phyloP scores from a whole-genome alignment of 2,113 vertebrate genomes.

The Myiozetetes cayanensis region DNA sequence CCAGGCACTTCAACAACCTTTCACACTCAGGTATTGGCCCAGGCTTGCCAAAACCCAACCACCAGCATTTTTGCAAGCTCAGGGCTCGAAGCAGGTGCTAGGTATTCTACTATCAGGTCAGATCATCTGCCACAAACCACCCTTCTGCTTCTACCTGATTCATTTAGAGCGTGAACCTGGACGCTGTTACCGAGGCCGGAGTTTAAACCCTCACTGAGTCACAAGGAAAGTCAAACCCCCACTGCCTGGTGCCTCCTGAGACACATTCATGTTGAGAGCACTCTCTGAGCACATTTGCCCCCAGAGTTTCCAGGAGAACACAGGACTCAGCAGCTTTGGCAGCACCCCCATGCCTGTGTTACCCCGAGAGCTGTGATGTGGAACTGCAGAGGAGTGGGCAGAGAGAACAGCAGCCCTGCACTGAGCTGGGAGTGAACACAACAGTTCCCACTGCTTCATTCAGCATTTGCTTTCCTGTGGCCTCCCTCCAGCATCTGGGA shows the following conservation, averaged over 20 bases:
- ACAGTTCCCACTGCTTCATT: not conserved
- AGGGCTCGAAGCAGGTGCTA: not conserved
- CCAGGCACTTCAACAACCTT: not conserved
- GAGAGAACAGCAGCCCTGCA: not conserved
- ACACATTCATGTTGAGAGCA: not conserved
- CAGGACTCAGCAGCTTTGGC: not conserved
- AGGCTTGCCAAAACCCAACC: not conserved
- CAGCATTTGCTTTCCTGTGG: not conserved
- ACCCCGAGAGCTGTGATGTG: not conserved
- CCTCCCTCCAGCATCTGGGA: not conserved
- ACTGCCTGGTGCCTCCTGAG: not conserved
- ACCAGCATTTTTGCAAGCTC: not conserved
- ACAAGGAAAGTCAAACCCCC: not conserved
- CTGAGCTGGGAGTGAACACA: not conserved
- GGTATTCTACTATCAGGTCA: not conserved
- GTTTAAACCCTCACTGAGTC: not conserved
- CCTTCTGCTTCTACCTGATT: not conserved
- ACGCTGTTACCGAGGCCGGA: not conserved
- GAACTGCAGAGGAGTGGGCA: not conserved
- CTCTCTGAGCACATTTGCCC: not conserved
- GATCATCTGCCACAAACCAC: not conserved
- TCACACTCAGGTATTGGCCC: not conserved
- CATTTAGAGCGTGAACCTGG: fast-evolving
- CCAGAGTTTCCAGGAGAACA: not conserved
- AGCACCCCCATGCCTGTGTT: not conserved